phyloP scores from a whole-genome alignment of 2,797 vertebrate genomes.

The Alcedo atthis region DNA sequence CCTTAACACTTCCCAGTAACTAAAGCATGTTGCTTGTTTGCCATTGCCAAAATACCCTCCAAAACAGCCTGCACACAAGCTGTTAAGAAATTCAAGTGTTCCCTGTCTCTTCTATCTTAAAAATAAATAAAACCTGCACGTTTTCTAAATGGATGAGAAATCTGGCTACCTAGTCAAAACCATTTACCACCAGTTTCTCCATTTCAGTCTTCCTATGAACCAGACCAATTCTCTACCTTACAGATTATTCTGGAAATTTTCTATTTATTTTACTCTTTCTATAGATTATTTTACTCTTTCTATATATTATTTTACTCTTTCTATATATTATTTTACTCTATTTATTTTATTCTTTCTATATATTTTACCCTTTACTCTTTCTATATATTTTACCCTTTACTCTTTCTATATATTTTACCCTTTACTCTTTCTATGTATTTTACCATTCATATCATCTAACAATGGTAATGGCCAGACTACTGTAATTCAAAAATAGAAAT shows the following conservation, averaged over 20 bases:
- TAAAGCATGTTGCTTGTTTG: slow-evolving; percentile 34
- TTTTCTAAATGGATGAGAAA: slow-evolving; percentile 20
- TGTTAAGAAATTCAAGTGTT: slow-evolving; percentile 47
- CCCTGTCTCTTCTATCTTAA: slow-evolving; percentile 39
- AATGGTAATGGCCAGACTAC: background rate
- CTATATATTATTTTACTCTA: too few species aligned
- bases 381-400: too few species aligned
- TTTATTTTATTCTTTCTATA: too few species aligned
- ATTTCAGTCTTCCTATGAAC: background rate
- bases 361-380: too few species aligned
- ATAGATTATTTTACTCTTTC: too few species aligned
- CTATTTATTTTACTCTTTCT: background rate
- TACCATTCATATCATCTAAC: background rate
- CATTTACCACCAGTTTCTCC: background rate
- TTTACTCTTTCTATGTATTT: too few species aligned
- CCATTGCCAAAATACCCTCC: slow-evolving; percentile 65
- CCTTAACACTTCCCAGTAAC: slow-evolving; percentile 44
- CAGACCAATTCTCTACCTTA: background rate
- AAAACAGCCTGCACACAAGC: slow-evolving; percentile 59
- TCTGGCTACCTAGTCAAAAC: slow-evolving; percentile 11
- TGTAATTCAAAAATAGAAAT: background rate
- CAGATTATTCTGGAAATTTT: background rate
- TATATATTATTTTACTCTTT: too few species aligned
- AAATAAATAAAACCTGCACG: slow-evolving; percentile 38
- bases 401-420: too few species aligned